phyloP scores from a whole-genome alignment of 2,888 invertebrate species.

The Scaptomyza flava region DNA sequence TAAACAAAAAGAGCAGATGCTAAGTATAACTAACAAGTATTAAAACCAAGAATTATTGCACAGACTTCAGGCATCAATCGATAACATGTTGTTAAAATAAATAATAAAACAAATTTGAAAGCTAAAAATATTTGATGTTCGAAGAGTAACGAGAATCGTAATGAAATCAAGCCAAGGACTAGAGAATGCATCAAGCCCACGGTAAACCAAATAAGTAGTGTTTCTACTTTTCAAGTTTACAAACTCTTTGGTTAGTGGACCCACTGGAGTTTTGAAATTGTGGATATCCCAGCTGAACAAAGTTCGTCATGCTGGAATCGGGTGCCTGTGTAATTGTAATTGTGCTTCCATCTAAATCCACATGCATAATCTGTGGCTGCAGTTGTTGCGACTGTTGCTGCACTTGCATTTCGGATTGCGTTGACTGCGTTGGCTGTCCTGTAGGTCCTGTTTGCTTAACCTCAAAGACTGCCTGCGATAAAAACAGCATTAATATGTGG shows the following conservation, averaged over 20 bases:
- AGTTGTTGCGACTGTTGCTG: conserved; percentile 41
- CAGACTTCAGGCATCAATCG: conserved; percentile 8
- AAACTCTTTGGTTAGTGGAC: conserved; percentile 75
- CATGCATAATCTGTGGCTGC: conserved; percentile 82
- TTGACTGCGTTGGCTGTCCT: conserved; percentile 35
- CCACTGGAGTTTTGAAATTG: conserved; percentile 81
- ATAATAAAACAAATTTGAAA: conserved; percentile 14
- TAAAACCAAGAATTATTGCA: conserved; percentile 46
- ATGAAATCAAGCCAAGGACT: conserved; percentile 46
- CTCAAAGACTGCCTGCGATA: conserved; percentile 42
- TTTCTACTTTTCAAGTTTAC: conserved; percentile 81
- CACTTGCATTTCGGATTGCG: conserved; percentile 56
- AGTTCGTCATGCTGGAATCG: conserved; percentile 82
- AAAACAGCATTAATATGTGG: neutral
- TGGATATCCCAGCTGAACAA: conserved; percentile 81
- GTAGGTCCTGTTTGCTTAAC: conserved; percentile 38
- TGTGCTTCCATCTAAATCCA: conserved; percentile 81
- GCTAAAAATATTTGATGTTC: neutral
- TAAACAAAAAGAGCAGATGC: conserved; percentile 12
- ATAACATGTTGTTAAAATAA: conserved; percentile 1
- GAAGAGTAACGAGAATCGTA: conserved; percentile 11
- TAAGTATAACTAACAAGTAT: neutral
- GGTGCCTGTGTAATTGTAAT: conserved; percentile 83
- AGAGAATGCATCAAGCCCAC: conserved; percentile 29
- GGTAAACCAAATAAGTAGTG: conserved; percentile 9